A percentile compares a stretch with the other conserved stretches of the same genome.
These are phyloP conservation scores for Clinocottus analis DNA, from an alignment of 2,113 vertebrate species.

Conservation along the genomic window DNA sequence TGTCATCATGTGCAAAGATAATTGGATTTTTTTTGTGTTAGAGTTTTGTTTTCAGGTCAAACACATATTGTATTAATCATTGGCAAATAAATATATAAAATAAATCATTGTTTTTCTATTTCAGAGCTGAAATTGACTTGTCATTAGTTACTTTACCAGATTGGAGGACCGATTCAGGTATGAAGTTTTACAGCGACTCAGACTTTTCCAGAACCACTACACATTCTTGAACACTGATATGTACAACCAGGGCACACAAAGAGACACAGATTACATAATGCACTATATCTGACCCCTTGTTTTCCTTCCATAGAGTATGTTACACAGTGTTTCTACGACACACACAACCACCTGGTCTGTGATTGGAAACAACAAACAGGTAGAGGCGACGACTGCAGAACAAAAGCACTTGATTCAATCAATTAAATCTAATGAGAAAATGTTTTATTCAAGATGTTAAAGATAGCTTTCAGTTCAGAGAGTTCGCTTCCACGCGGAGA, in stretches of 20 bases:
- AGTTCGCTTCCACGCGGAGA: constrained; percentile 16
- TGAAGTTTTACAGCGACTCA: background rate
- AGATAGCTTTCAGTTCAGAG: background rate
- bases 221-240: background rate
- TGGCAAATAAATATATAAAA: background rate
- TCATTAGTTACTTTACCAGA: constrained; percentile 70
- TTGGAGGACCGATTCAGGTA: constrained; percentile 75
- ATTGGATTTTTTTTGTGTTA: background rate
- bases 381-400: constrained; percentile 46
- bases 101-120: background rate
- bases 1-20: background rate
- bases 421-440: background rate
- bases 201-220: background rate
- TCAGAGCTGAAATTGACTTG: constrained; percentile 65
- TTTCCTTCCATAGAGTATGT: constrained; percentile 81
- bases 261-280: background rate
- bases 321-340: constrained; percentile 83
- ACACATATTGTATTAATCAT: background rate
- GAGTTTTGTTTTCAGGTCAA: background rate
- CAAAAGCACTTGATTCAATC: background rate
- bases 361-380: constrained; percentile 84
- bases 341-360: constrained; percentile 78
- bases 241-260: background rate
- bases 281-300: background rate
- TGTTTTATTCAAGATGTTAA: background rate